Percentiles rank a stretch among this genome's conserved stretches.
phyloP scores from a whole-genome alignment of 2,888 invertebrate genomes.

The Rhingia campestris region DNA sequence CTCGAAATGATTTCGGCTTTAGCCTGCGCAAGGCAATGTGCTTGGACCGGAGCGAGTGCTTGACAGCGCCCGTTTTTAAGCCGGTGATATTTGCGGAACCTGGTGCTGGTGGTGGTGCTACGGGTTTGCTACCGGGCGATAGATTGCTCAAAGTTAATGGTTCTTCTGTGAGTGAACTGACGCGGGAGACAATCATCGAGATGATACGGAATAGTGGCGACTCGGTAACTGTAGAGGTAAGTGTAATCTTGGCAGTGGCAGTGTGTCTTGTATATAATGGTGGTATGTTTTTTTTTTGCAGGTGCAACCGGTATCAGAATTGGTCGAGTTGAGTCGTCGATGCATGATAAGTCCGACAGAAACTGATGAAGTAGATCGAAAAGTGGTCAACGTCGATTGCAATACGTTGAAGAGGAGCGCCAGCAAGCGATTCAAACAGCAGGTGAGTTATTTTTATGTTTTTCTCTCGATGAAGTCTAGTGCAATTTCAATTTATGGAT shows the following conservation, averaged over 20 bases:
- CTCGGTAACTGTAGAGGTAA: constrained; percentile 92
- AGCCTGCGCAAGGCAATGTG: constrained; percentile 94
- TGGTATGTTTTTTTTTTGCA: constrained; percentile 79
- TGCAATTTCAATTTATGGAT: not conserved
- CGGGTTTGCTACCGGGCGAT: constrained; percentile 96
- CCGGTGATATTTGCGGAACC: constrained; percentile 95
- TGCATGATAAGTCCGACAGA: constrained; percentile 81
- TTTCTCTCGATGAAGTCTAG: not conserved
- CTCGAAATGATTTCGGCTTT: constrained; percentile 96
- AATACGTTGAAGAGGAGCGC: constrained; percentile 93
- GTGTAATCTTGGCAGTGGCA: constrained; percentile 76
- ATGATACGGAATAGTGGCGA: constrained; percentile 94
- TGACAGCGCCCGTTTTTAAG: constrained; percentile 80
- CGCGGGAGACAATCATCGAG: constrained; percentile 95
- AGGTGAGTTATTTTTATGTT: constrained; percentile 77
- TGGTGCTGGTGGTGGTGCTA: constrained; percentile 89
- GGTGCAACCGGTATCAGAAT: constrained; percentile 97
- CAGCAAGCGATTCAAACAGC: constrained; percentile 88
- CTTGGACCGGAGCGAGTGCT: constrained; percentile 86
- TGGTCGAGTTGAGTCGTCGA: constrained; percentile 93
- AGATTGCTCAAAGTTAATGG: constrained; percentile 95
- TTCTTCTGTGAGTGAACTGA: constrained; percentile 91
- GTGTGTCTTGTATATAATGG: constrained; percentile 21
- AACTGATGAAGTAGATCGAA: constrained; percentile 79
- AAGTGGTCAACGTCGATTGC: constrained; percentile 82